Evolutionary conservation across 2,797 vertebrate species (phyloP).

Genomic region (Anniella stebbinsi): DNA sequence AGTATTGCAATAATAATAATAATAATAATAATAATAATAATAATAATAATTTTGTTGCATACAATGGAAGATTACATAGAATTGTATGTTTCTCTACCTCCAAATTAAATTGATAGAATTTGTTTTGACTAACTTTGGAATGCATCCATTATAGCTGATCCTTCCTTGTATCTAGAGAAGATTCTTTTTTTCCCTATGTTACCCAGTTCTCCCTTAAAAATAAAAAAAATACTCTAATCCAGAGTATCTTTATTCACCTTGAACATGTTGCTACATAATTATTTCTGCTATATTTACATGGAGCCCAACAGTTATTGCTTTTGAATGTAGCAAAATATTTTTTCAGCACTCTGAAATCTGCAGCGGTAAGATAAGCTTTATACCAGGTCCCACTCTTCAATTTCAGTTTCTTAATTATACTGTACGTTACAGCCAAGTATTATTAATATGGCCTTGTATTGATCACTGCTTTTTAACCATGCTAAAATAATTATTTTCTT

Average conservation of each 20-base stretch:
- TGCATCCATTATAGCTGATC: background rate
- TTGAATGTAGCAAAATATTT: background rate
- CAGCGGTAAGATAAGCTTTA: conserved; percentile 30
- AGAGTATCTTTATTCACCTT: background rate
- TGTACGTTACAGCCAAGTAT: background rate
- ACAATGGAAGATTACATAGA: background rate
- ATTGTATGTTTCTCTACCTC: background rate
- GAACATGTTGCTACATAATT: background rate
- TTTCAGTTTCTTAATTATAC: conserved; percentile 27
- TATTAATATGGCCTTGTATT: conserved; percentile 37
- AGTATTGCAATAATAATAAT: too few species aligned
- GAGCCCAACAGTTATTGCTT: conserved; percentile 1
- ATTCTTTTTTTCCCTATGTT: background rate
- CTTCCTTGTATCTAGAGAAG: background rate
- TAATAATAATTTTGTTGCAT: background rate
- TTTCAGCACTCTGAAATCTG: conserved; percentile 41
- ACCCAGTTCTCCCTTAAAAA: background rate
- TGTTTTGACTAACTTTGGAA: background rate
- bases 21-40: too few species aligned
- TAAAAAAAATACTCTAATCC: background rate
- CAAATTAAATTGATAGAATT: background rate
- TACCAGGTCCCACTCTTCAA: background rate
- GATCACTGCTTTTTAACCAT: background rate
- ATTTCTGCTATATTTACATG: background rate
- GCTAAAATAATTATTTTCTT: background rate